Conservation (phyloP, 2,888 invertebrate species). For the Drosophila fungiperda region DNA sequence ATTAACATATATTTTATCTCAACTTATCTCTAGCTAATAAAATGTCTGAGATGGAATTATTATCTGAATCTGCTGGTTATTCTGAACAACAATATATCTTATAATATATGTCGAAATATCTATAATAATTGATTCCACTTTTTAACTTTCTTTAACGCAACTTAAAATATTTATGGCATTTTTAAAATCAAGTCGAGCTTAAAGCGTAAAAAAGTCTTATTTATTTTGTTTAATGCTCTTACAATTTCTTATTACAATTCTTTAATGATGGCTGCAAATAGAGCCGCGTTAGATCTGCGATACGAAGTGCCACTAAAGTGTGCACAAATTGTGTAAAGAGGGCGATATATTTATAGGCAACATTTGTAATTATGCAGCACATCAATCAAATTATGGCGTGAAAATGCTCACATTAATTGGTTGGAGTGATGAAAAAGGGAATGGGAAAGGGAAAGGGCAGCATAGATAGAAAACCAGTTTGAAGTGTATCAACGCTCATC, state of each 20-base stretch:
- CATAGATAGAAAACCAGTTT: slow-evolving; percentile 55
- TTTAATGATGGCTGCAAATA: neutral
- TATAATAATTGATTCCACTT: neutral
- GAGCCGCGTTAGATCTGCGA: slow-evolving; percentile 33
- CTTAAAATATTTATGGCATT: neutral
- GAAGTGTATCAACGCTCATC: slow-evolving; percentile 34
- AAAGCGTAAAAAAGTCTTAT: neutral
- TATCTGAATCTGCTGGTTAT: neutral
- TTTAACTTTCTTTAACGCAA: neutral
- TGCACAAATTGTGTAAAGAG: neutral
- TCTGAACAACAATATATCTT: neutral
- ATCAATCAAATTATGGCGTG: slow-evolving; percentile 70
- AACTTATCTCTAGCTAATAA: neutral
- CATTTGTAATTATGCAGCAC: slow-evolving; percentile 51
- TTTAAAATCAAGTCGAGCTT: neutral
- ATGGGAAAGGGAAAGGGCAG: neutral
- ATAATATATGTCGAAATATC: too few relatives aligned
- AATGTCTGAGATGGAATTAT: neutral
- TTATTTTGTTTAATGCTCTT: neutral
- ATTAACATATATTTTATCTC: neutral
- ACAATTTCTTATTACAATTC: slow-evolving; percentile 2
- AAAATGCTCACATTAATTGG: slow-evolving; percentile 70
- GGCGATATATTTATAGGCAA: slow-evolving; percentile 18
- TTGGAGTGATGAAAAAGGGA: neutral
- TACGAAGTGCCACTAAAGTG: slow-evolving; percentile 15